phyloP scores from a whole-genome alignment of 2,113 vertebrate genomes.

The Haliaeetus leucogaster region DNA sequence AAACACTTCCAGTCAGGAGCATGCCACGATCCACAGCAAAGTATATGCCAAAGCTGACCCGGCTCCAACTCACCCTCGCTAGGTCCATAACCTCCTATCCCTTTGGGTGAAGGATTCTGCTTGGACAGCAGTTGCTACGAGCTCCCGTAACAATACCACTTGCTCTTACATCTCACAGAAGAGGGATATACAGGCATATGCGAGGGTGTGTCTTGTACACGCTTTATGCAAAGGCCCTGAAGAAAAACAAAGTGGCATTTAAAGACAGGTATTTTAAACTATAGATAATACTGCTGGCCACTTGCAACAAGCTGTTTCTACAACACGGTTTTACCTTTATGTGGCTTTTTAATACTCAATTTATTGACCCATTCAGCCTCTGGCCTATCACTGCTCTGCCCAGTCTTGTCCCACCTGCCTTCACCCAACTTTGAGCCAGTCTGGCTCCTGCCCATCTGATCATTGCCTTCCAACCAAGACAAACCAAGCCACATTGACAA shows the following conservation, averaged over 20 bases:
- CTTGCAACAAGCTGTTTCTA: neutral
- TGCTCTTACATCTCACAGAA: neutral
- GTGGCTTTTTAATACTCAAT: neutral
- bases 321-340: neutral
- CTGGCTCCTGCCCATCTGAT: neutral
- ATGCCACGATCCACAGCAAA: neutral
- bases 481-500: neutral
- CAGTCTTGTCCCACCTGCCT: neutral
- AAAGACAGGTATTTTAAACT: neutral
- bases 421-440: neutral
- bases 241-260: neutral
- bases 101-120: neutral
- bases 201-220: accelerated
- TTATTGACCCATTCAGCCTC: neutral
- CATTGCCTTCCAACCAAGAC: neutral
- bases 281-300: neutral
- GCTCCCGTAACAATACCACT: neutral
- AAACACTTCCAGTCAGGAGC: neutral
- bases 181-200: neutral
- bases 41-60: neutral
- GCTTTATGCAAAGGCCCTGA: neutral
- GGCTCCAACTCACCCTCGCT: neutral
- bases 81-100: neutral
- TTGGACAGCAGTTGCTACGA: neutral
- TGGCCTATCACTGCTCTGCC: neutral